Conservation (phyloP, 2,797 vertebrate genomes). For the Notamacropus eugenii region DNA sequence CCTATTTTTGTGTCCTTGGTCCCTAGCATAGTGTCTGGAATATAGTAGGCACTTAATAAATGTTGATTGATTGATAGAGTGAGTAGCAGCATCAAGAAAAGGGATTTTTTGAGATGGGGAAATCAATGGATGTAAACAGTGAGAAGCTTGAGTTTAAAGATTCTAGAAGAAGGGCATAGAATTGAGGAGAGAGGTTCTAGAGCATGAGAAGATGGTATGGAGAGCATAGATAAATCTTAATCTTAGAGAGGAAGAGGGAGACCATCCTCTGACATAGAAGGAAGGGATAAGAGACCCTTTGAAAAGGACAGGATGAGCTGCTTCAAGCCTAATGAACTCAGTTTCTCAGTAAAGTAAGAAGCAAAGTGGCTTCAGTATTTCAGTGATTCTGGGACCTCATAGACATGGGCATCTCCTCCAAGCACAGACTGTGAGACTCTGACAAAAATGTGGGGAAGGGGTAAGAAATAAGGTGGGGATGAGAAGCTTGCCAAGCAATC, state of each 20-base stretch:
- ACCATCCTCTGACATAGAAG: constrained; percentile 13
- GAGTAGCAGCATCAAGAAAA: not conserved
- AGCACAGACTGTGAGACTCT: not conserved
- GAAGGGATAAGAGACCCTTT: constrained; percentile 2
- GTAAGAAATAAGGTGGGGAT: not conserved
- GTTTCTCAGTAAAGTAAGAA: not conserved
- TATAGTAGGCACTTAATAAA: not conserved
- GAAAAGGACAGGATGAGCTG: not conserved
- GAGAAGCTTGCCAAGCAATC: constrained; percentile 10
- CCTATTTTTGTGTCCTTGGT: not conserved
- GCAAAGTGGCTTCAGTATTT: not conserved
- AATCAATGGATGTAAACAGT: not conserved
- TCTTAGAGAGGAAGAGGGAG: not conserved
- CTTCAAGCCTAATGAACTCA: not conserved
- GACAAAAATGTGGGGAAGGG: constrained; percentile 10
- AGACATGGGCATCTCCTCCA: not conserved
- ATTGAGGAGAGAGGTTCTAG: constrained; percentile 22
- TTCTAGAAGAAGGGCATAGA: constrained; percentile 17
- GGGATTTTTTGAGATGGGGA: not conserved
- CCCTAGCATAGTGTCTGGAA: not conserved
- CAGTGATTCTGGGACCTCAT: constrained; percentile 33
- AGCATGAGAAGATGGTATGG: not conserved
- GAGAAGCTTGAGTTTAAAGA: not conserved
- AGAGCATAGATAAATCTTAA: not conserved
- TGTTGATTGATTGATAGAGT: not conserved